Conservation (phyloP, 2,888 invertebrate genomes). For the Drosophila monieri region DNA sequence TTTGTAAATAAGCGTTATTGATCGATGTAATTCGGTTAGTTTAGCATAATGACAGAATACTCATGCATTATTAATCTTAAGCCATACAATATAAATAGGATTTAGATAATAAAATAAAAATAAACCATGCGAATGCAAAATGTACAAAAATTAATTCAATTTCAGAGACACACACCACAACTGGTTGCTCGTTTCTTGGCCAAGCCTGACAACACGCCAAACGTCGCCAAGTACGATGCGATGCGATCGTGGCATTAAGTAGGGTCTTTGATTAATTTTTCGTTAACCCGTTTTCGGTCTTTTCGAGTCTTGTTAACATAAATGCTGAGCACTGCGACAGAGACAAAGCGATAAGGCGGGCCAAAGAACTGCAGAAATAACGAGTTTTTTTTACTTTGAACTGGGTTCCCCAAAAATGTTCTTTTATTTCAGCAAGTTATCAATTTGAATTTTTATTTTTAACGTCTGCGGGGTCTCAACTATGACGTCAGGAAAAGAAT, state of each 20-base stretch:
- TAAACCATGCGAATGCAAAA: constrained; percentile 44
- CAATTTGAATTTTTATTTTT: constrained; percentile 14
- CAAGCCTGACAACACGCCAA: constrained; percentile 50
- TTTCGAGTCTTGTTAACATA: constrained; percentile 57
- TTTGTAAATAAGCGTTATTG: constrained; percentile 58
- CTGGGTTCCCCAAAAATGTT: constrained; percentile 10
- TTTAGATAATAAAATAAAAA: constrained; percentile 63
- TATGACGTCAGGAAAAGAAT: constrained; percentile 11
- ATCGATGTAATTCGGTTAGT: constrained; percentile 44
- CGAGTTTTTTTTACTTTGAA: constrained; percentile 29
- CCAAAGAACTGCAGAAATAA: constrained; percentile 35
- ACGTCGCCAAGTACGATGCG: constrained; percentile 42
- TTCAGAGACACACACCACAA: constrained; percentile 33
- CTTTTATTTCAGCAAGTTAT: constrained; percentile 19
- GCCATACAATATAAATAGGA: constrained; percentile 55
- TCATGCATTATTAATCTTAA: constrained; percentile 64
- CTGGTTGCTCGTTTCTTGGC: constrained; percentile 22
- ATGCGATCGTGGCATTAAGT: constrained; percentile 34
- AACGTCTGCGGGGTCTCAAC: not conserved
- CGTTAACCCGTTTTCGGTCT: constrained; percentile 62
- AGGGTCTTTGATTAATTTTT: constrained; percentile 63
- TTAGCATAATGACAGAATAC: constrained; percentile 59
- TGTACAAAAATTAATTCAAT: constrained; percentile 54
- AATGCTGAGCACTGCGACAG: constrained; percentile 25
- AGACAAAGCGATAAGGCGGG: constrained; percentile 21